Percentiles rank a stretch among this genome's conserved stretches.
phyloP scores from a whole-genome alignment of 2,797 vertebrate genomes.

The Sebastes taczanowskii region DNA sequence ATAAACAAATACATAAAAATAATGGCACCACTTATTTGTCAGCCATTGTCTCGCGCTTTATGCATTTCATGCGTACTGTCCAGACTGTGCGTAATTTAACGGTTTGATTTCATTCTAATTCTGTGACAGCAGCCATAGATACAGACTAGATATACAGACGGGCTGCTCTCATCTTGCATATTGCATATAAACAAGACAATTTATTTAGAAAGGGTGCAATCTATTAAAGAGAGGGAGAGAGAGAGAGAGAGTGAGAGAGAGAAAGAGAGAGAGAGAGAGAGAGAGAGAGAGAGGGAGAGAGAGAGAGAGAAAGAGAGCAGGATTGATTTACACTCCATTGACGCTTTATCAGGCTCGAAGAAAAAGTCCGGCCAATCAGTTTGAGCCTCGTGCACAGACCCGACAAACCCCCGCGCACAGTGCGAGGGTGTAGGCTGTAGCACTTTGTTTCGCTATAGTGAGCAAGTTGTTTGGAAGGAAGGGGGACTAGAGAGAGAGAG shows the following conservation, averaged over 20 bases:
- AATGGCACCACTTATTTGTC: constrained; percentile 55
- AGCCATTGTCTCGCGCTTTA: constrained; percentile 38
- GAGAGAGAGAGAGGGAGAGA: background rate
- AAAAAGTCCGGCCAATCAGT: constrained; percentile 98
- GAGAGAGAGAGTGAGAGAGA: background rate
- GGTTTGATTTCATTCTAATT: constrained; percentile 39
- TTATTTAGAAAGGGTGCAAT: constrained; percentile 74
- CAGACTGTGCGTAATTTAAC: constrained; percentile 54
- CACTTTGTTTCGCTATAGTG: constrained; percentile 92
- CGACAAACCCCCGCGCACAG: constrained; percentile 78
- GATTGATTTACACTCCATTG: constrained; percentile 94
- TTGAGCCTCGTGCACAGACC: constrained; percentile 86
- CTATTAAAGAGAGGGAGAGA: constrained; percentile 28
- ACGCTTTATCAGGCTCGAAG: constrained; percentile 94
- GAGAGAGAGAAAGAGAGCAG: constrained; percentile 79
- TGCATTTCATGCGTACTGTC: constrained; percentile 35
- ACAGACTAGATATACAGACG: constrained; percentile 50
- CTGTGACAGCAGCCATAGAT: constrained; percentile 53
- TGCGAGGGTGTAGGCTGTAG: constrained; percentile 69
- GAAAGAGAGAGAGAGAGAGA: background rate
- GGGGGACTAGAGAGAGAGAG: constrained; percentile 69
- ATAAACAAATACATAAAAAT: constrained; percentile 18
- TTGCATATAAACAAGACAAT: constrained; percentile 91
- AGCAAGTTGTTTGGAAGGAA: constrained; percentile 80
- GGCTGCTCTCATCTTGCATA: constrained; percentile 81